Conservation (phyloP, 2,797 vertebrate species). For the Melanotaenia trifasciata region DNA sequence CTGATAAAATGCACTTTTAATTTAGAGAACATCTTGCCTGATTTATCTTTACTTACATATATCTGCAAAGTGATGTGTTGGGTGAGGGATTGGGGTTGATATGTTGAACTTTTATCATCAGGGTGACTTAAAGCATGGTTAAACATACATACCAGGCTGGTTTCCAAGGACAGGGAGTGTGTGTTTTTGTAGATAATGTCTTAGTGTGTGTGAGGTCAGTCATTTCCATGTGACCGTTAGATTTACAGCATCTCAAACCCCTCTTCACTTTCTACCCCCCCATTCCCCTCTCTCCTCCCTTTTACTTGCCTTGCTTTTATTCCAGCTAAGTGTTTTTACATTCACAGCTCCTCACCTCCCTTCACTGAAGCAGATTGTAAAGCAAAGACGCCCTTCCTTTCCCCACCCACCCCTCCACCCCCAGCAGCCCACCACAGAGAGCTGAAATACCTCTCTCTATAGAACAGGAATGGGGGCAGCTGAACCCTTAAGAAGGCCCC, state of each 20-base stretch:
- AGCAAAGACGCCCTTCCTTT: constrained; percentile 22
- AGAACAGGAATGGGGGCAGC: constrained; percentile 30
- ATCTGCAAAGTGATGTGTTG: not conserved
- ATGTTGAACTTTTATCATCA: constrained; percentile 45
- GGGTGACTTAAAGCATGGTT: constrained; percentile 7
- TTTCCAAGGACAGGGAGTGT: constrained; percentile 60
- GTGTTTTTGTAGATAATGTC: constrained; percentile 47
- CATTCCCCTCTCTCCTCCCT: constrained; percentile 39
- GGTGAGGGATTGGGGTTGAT: not conserved
- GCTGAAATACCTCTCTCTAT: constrained; percentile 68
- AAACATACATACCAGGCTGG: constrained; percentile 60
- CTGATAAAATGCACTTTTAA: not conserved
- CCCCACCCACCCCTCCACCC: not conserved
- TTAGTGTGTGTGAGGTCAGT: constrained; percentile 52
- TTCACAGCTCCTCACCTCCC: constrained; percentile 48
- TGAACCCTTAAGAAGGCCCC: constrained; percentile 4
- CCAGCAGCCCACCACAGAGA: constrained; percentile 22
- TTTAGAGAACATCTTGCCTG: not conserved
- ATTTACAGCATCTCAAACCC: constrained; percentile 49
- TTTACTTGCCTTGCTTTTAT: constrained; percentile 58
- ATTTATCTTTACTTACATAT: not conserved
- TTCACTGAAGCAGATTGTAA: constrained; percentile 49
- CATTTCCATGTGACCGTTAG: constrained; percentile 50
- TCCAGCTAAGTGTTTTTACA: constrained; percentile 39
- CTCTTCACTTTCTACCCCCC: constrained; percentile 29